Conservation (phyloP, 2,888 invertebrate species). For the Chydorus sphaericus region DNA sequence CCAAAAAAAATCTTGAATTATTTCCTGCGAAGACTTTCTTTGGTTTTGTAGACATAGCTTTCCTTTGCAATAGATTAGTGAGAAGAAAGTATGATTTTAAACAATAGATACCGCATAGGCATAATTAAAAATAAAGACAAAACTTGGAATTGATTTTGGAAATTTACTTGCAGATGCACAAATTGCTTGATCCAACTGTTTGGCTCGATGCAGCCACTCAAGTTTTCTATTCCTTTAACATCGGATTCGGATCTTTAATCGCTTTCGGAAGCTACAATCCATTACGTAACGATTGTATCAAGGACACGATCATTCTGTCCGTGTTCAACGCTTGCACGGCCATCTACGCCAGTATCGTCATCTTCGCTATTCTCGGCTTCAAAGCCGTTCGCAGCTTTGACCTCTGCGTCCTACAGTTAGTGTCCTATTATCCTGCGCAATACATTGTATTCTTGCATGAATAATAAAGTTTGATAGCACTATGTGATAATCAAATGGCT, state of each 20-base stretch:
- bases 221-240: conserved; percentile 88
- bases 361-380: conserved; percentile 88
- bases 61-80: no score
- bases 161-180: conserved; percentile 58
- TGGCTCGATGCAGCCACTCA: conserved; percentile 95
- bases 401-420: conserved; percentile 59
- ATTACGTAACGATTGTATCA: conserved; percentile 83
- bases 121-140: no score
- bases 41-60: no score
- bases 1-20: no score
- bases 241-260: conserved; percentile 88
- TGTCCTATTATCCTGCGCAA: conserved; percentile 18
- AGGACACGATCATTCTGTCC: conserved; percentile 79
- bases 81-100: no score
- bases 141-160: no score
- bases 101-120: no score
- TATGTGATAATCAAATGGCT: not conserved
- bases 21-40: no score
- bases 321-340: conserved; percentile 87
- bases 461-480: not conserved
- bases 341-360: conserved; percentile 85
- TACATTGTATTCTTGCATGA: not conserved
- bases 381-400: conserved; percentile 85
- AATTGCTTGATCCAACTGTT: conserved; percentile 69
- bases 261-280: conserved; percentile 93